Evolutionary conservation across 2,113 vertebrate genomes (phyloP).

Genomic region (Setophaga kirtlandii): DNA sequence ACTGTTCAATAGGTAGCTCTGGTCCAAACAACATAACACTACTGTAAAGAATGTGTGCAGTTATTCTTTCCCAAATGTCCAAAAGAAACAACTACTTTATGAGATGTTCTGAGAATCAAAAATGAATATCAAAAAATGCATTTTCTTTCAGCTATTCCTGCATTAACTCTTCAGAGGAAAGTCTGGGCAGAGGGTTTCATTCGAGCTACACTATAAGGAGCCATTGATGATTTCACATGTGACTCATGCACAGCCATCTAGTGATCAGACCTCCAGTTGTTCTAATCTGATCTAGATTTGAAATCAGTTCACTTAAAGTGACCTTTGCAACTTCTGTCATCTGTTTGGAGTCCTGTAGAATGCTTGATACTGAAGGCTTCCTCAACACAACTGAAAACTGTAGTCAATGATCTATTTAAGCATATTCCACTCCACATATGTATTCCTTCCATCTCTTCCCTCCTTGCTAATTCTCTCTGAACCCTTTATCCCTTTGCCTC

Average conservation of each 20-base stretch:
- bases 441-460: background rate
- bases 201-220: accelerated
- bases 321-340: background rate
- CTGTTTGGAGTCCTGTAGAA: background rate
- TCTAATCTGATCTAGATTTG: background rate
- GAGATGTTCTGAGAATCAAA: background rate
- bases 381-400: background rate
- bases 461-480: background rate
- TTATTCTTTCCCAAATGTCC: background rate
- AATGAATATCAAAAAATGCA: accelerated
- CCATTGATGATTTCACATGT: background rate
- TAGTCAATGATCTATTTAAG: background rate
- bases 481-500: background rate
- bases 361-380: background rate
- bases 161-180: background rate
- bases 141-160: background rate
- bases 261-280: background rate
- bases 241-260: background rate
- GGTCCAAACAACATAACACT: background rate
- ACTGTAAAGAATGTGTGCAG: background rate
- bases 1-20: background rate
- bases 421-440: background rate
- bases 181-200: background rate
- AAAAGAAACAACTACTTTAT: background rate
- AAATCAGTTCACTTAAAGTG: background rate